Base-by-base conservation (phyloP, 2,888 invertebrate genomes). In the Amblyjoppa proteus region DNA sequence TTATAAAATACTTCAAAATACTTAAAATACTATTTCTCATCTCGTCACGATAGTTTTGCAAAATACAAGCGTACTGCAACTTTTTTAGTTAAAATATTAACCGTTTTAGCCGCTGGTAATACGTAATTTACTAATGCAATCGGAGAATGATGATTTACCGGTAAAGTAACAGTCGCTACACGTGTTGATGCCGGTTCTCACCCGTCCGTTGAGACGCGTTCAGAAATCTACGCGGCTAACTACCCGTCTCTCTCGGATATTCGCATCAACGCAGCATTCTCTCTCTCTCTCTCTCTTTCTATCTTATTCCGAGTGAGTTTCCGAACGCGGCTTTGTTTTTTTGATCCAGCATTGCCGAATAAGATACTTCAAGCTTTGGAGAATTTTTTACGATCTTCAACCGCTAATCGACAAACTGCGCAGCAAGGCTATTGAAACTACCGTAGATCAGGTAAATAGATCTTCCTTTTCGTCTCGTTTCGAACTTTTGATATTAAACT, bases 121-220 rank as follows among this genome's bases (percentile, higher is more conserved):
- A 41, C 11, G 41, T 41, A 9, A 11, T 9, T 41, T 41, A 41
- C 11, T 9, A 2, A 41, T 41, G 6, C 9, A 41, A 41, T 9
- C 9, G 1, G 11, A 41, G 41, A 2, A 41, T 41, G 1, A 2
- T 11, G 3, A 41, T 9, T n/a, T 51, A n/a, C 51, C n/a, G n/a
- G 16, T 25, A 31, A 61, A 61, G 3, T 16, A 28, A 31, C 13
- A 31, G 5, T 5, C 58, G 58, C 11, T 13, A 31, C 61, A 28
- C 58, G 25, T 58, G 58, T 58, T 28, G 58, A 28, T 58, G 25
- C 28, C 58, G 58, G 58, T 25, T 58, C 25, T 58, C 58, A 11
- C 9, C 28, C 28, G 25, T 58, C 11, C 28, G 28, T 58, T 34
- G 34, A 34, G 34, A 5, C 34, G 34, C 34, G 34, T 41, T 41